Base-by-base conservation (phyloP, 1,140 invertebrate species). In the Manduca sexta region DNA sequence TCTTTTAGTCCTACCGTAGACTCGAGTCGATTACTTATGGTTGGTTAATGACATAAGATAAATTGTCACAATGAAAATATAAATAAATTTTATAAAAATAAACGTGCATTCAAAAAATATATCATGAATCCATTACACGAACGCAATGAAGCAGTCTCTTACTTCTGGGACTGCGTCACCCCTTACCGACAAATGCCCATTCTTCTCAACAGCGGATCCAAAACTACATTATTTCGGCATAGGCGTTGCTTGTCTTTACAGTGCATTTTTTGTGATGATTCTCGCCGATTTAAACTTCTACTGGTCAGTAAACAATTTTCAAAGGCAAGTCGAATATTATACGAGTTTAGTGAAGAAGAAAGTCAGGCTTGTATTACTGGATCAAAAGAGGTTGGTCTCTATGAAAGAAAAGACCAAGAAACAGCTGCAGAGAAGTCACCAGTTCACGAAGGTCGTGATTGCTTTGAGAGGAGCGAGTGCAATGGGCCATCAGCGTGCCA, bases 111-210 rank as follows among this genome's bases (percentile, higher is more conserved):
- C n/a, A n/a, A n/a, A 31, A 30, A 17, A 14, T 40, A 51, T 39
- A 13, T 50, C 55, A 57, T n/a, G n/a, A n/a, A n/a, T n/a, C 14
- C 29, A 79, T 76, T 71, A 40, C 48, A 12, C n/a, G 40, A 42
- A 48, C 42, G 47, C 60, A 26, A 30, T 34, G 43, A 42, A 45
- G 41, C 26, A n/a, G 13, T 39, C 14, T 76, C 75, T 14, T 77
- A 75, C 52, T 74, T 83, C 16, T 80, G 75, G 79, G 63, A 33
- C 21, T 83, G 74, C 34, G 7, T 83, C 15, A 74, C 65, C 12
- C n/a, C 45, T 79, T 3, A 54, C 46, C 14, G 57, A 81, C 8
- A 64, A 73, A 10, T 83, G 75, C 46, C 69, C 76, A 1, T 73
- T 79, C 37, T 64, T 71, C 31, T 68, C 66, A 7, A 45, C 38